Conservation (phyloP, 2,113 vertebrate genomes). For the Silurus glanis region DNA sequence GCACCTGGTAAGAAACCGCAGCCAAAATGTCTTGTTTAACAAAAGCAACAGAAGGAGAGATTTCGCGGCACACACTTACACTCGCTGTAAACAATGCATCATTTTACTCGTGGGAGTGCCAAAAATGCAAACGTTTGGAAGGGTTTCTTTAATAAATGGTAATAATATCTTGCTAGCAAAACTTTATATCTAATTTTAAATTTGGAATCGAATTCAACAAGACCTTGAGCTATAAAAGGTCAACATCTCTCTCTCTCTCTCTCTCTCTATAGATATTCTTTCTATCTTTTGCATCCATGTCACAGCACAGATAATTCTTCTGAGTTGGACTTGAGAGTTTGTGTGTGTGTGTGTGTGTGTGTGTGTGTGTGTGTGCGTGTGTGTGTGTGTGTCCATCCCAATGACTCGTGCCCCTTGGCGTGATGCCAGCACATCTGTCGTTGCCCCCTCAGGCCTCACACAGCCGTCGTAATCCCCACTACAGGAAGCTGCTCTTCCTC, state of each 20-base stretch:
- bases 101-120: slow-evolving; percentile 42
- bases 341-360: neutral
- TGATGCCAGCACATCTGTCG: slow-evolving; percentile 85
- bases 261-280: neutral
- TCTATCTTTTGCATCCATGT: neutral
- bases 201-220: slow-evolving; percentile 27
- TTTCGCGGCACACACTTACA: slow-evolving; percentile 36
- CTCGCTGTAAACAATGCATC: slow-evolving; percentile 50
- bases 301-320: neutral
- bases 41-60: slow-evolving; percentile 59
- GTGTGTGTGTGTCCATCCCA: slow-evolving; percentile 66
- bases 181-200: slow-evolving; percentile 23
- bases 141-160: slow-evolving; percentile 41
- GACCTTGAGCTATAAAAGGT: slow-evolving; percentile 37
- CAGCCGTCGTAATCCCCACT: slow-evolving; percentile 79
- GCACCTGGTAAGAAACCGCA: slow-evolving; percentile 62
- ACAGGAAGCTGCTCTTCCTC: slow-evolving; percentile 52
- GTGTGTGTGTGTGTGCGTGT: slow-evolving; percentile 22
- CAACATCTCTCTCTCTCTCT: neutral
- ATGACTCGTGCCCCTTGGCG: slow-evolving; percentile 81
- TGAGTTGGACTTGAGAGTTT: slow-evolving; percentile 15
- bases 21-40: slow-evolving; percentile 67
- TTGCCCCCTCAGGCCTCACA: slow-evolving; percentile 79
- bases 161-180: neutral
- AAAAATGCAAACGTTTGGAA: slow-evolving; percentile 19